A percentile compares a stretch with the other conserved stretches of the same genome.
phyloP scores from a whole-genome alignment of 2,797 vertebrate species.

The Gymnoscopelus braueri region DNA sequence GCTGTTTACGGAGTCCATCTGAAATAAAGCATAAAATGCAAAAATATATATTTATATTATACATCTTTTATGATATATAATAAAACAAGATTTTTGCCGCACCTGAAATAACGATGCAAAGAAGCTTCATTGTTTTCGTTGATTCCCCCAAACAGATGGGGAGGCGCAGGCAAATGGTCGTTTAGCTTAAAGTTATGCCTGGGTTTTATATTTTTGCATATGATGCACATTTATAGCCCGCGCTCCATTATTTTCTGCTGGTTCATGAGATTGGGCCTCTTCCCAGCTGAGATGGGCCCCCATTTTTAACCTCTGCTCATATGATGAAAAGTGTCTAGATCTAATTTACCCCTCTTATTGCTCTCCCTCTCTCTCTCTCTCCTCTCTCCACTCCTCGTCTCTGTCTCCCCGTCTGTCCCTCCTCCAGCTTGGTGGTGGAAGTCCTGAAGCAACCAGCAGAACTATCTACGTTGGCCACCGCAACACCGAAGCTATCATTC shows the following conservation, averaged over 20 bases:
- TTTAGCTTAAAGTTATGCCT: slow-evolving; percentile 15
- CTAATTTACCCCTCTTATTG: neutral
- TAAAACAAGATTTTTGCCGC: slow-evolving; percentile 9
- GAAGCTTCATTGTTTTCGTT: slow-evolving; percentile 18
- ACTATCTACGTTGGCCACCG: slow-evolving; percentile 90
- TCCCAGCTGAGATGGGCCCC: neutral
- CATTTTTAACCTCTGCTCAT: slow-evolving; percentile 2
- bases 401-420: neutral
- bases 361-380: neutral
- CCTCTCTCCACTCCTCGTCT: neutral
- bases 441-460: slow-evolving; percentile 86
- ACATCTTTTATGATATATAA: too few species aligned
- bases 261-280: slow-evolving; percentile 17
- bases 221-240: slow-evolving; percentile 5
- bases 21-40: too few species aligned
- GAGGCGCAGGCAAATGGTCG: neutral
- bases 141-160: slow-evolving; percentile 5
- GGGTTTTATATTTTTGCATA: neutral
- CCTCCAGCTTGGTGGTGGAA: slow-evolving; percentile 80
- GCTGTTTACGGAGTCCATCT: too few species aligned
- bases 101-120: slow-evolving; percentile 19
- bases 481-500: slow-evolving; percentile 85
- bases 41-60: too few species aligned
- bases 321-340: neutral
- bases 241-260: slow-evolving; percentile 8